Conservation (phyloP, 2,113 vertebrate genomes). For the Uria lomvia region DNA sequence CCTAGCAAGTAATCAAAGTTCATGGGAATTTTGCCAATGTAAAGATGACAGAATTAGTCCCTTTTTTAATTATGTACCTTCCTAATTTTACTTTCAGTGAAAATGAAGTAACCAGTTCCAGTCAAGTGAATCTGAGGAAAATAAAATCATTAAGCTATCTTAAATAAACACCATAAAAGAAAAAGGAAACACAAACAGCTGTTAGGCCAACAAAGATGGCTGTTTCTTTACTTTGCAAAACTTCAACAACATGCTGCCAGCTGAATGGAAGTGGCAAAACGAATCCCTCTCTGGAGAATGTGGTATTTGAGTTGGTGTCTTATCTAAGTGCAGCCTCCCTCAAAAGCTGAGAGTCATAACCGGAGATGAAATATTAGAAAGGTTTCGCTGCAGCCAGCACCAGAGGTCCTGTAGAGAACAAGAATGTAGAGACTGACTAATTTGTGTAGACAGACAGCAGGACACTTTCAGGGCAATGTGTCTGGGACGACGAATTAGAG, state of each 20-base stretch:
- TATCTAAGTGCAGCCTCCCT: constrained; percentile 14
- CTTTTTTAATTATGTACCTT: not conserved
- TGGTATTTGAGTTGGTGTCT: not conserved
- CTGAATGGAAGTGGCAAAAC: not conserved
- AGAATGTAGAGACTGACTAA: constrained; percentile 47
- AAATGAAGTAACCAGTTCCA: not conserved
- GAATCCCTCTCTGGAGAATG: not conserved
- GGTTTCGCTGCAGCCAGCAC: constrained; percentile 48
- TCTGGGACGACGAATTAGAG: constrained; percentile 38
- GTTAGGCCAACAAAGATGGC: not conserved
- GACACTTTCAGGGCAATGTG: constrained; percentile 33
- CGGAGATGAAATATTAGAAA: constrained; percentile 49
- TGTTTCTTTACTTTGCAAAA: not conserved
- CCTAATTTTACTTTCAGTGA: not conserved
- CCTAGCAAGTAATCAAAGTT: not conserved
- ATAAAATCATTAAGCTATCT: not conserved
- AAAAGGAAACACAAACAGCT: not conserved
- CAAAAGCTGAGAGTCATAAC: constrained; percentile 9
- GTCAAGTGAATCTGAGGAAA: not conserved
- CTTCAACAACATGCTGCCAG: not conserved
- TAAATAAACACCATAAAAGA: not conserved
- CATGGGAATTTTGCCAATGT: constrained; percentile 5
- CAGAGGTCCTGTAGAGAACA: constrained; percentile 50
- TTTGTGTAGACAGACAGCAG: constrained; percentile 60
- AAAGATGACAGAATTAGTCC: constrained; percentile 4